Conservation (phyloP, 2,888 invertebrate species). For the Craniophora ligustri region DNA sequence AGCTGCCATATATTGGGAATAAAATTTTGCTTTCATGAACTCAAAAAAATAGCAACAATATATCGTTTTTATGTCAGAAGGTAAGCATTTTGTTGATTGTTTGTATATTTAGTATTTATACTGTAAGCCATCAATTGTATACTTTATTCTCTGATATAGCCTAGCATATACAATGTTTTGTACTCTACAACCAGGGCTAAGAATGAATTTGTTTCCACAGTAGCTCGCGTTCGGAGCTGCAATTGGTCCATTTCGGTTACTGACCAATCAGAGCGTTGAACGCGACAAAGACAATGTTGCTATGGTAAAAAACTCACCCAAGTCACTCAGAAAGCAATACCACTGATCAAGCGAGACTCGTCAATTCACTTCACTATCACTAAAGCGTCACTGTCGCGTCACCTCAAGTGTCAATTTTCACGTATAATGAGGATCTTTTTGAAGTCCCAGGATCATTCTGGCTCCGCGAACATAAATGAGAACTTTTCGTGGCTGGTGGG, state of each 20-base stretch:
- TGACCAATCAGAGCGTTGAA: too few species aligned
- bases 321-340: constrained; percentile 14
- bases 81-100: constrained; percentile 2
- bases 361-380: constrained; percentile 59
- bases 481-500: constrained; percentile 86
- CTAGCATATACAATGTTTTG: constrained; percentile 36
- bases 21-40: constrained; percentile 22
- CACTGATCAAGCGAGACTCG: constrained; percentile 7
- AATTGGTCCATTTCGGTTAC: too few species aligned
- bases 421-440: constrained; percentile 84
- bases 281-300: too few species aligned
- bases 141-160: background rate
- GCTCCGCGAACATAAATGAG: constrained; percentile 86
- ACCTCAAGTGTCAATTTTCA: constrained; percentile 82
- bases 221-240: too few species aligned
- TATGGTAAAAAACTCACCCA: too few species aligned
- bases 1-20: constrained; percentile 5
- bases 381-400: constrained; percentile 51
- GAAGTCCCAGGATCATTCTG: constrained; percentile 87
- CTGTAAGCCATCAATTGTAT: too few species aligned
- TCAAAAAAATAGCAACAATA: constrained; percentile 44
- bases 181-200: constrained; percentile 41
- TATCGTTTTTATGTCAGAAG: constrained; percentile 14
- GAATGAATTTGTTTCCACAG: too few species aligned
- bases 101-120: too few species aligned